These are phyloP conservation scores for Pterois miles DNA, from an alignment of 2,797 vertebrate genomes.

Conservation along the genomic window DNA sequence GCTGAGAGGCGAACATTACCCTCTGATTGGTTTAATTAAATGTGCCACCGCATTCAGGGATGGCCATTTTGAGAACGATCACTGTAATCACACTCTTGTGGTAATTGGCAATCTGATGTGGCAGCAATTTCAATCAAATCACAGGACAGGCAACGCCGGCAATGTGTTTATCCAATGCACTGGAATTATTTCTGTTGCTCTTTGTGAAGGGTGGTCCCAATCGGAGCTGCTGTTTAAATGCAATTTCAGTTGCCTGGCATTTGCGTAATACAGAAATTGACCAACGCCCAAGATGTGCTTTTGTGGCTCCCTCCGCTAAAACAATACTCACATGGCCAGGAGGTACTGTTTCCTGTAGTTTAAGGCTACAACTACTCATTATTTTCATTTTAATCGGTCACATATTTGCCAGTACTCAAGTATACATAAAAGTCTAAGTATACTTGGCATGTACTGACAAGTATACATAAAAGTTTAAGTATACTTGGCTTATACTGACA, in stretches of 20 bases:
- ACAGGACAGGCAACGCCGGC: constrained; percentile 32
- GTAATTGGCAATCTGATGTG: constrained; percentile 66
- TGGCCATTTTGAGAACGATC: constrained; percentile 70
- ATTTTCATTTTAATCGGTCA: no score
- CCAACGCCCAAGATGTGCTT: neutral
- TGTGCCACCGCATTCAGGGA: constrained; percentile 46
- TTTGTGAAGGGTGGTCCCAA: constrained; percentile 22
- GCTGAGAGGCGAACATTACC: constrained; percentile 58
- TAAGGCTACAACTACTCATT: no score
- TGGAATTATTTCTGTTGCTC: constrained; percentile 31
- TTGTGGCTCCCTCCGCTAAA: neutral
- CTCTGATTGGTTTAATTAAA: constrained; percentile 70
- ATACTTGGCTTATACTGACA: no score
- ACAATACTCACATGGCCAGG: neutral
- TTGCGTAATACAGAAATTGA: constrained; percentile 29
- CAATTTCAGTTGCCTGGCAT: constrained; percentile 33
- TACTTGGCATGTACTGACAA: no score
- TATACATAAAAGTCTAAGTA: no score
- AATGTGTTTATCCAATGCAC: constrained; percentile 37
- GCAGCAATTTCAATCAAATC: constrained; percentile 68
- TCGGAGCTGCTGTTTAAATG: constrained; percentile 45
- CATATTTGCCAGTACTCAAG: no score
- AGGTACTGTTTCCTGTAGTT: neutral
- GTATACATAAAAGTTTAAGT: no score
- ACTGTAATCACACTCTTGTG: constrained; percentile 70